A percentile compares a stretch with the other conserved stretches of the same genome.
phyloP scores from a whole-genome alignment of 2,113 vertebrate genomes.

The Anarhynchus alexandrinus region DNA sequence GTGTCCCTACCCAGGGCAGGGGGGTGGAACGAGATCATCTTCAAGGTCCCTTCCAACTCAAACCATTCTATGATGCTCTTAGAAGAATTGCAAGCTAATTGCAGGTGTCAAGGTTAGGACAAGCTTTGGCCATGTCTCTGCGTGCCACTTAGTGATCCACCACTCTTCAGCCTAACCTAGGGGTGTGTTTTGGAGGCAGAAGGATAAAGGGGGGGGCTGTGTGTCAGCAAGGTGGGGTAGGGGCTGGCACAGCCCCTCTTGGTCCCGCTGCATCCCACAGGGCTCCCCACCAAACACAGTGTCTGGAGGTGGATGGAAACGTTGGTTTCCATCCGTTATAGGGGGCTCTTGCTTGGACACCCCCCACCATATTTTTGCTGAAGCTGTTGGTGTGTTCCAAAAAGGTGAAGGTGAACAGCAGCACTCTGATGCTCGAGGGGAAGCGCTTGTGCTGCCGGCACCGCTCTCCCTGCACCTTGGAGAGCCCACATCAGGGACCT shows the following conservation, averaged over 20 bases:
- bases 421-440: accelerated
- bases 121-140: accelerated
- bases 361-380: accelerated
- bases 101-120: neutral
- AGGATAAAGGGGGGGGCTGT: neutral
- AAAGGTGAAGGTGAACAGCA: neutral
- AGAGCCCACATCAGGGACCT: accelerated
- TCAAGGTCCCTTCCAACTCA: neutral
- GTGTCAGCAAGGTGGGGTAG: neutral
- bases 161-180: neutral
- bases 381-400: neutral
- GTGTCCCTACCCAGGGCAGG: neutral
- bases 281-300: neutral
- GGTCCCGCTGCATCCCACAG: accelerated
- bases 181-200: neutral
- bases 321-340: neutral
- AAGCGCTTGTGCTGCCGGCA: accelerated
- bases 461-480: accelerated
- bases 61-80: neutral
- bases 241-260: neutral
- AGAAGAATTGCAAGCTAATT: neutral
- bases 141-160: accelerated
- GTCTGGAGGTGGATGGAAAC: neutral
- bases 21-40: neutral
- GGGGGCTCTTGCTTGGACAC: neutral